Base-by-base conservation (phyloP, 2,888 invertebrate species). In the Ernsta delagoae region DNA sequence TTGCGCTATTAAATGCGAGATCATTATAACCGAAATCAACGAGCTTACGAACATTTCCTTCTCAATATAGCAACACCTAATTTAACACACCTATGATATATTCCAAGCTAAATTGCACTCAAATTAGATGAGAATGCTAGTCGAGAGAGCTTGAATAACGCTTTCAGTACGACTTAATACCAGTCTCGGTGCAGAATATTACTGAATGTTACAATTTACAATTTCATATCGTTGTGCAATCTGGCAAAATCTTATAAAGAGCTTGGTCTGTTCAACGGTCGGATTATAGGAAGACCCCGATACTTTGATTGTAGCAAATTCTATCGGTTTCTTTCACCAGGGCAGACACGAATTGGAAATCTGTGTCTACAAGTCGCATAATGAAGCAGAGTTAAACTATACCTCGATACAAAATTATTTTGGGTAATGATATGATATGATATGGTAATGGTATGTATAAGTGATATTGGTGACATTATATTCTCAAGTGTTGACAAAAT, bases 121-220 rank as follows among this genome's bases (percentile, higher is more conserved):
- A 68, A 68, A 68, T 68, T 68, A 68, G 62, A 68, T 68, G 68
- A 68, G 68, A 68, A 68, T 68, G 68, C 62, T 68, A 68, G 68
- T 62, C 68, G 56, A 34, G 61, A 67, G 56, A 57, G 68, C 62
- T 63, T 62, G 68, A 67, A 63, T 68, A 68, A 68, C 68, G 68
- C 62, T 68, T 68, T 68, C 68, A 68, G 68, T 54, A 61, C 56
- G 62, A 68, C 68, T 68, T 68, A 68, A 68, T 68, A 68, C 68
- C 68, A 48, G 62, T 62, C 67, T 68, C 67, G 39, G 56, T 61
- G 67, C 60, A 62, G 67, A 68, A 68, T 68, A 62, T 62, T 54
- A 68, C 67, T 67, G 61, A 61, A 67, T 61, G 67, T 60, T 45
- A 67, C 67, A 61, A 67, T 67, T 67, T 67, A 67, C 67, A 61